Conservation (phyloP, 2,888 invertebrate genomes). For the Caenorhabditis angaria region DNA sequence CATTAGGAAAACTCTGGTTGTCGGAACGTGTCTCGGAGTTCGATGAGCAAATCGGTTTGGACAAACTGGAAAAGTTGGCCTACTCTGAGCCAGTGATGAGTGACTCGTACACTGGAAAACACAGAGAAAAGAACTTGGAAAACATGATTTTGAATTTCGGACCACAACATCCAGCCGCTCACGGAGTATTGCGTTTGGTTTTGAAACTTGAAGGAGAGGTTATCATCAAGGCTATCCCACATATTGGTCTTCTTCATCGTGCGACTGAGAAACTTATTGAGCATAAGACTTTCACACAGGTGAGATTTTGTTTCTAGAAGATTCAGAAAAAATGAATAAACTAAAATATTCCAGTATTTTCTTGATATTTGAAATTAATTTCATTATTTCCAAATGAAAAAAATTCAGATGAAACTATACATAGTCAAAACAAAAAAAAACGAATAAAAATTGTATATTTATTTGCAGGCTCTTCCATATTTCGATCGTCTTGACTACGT, state of each 20-base stretch:
- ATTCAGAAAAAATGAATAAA: too few species aligned
- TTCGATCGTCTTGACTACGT: constrained; percentile 93
- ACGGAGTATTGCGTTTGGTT: constrained; percentile 87
- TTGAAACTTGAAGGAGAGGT: constrained; percentile 87
- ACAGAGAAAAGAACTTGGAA: constrained; percentile 82
- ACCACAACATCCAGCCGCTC: constrained; percentile 93
- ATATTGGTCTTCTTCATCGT: constrained; percentile 94
- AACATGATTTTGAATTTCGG: constrained; percentile 90
- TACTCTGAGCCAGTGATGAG: constrained; percentile 54
- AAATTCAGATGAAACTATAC: too few species aligned
- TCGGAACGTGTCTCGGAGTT: constrained; percentile 53
- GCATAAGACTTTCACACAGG: constrained; percentile 94
- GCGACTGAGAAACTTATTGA: constrained; percentile 98
- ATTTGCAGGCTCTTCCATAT: constrained; percentile 86
- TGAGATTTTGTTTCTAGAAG: too few species aligned
- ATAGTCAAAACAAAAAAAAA: too few species aligned
- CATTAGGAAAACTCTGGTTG: constrained; percentile 58
- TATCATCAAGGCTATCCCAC: constrained; percentile 89
- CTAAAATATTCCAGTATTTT: too few species aligned
- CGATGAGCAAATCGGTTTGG: constrained; percentile 57
- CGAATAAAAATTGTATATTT: too few species aligned
- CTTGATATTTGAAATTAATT: too few species aligned
- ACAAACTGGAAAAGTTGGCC: constrained; percentile 60
- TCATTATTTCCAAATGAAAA: too few species aligned
- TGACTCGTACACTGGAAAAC: constrained; percentile 58